phyloP scores from a whole-genome alignment of 2,888 invertebrate genomes.

The Agrilus mali region DNA sequence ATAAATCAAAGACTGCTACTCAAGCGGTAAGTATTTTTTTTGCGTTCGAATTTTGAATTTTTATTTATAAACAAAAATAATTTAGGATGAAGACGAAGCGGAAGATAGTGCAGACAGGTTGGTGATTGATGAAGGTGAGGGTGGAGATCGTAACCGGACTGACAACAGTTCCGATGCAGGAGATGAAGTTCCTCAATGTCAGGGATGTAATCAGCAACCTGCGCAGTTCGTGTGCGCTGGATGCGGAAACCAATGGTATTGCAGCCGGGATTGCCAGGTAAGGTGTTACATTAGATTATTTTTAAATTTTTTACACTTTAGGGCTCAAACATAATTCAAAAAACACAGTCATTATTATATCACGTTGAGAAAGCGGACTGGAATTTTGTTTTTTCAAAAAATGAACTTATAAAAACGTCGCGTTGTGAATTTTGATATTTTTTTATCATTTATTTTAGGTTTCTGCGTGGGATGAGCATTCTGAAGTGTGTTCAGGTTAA shows the following conservation, averaged over 20 bases:
- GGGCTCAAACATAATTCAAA: no score
- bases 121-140: constrained; percentile 45
- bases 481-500: constrained; percentile 70
- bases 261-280: constrained; percentile 87
- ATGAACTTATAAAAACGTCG: no score
- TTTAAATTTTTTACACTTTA: no score
- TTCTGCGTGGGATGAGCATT: constrained; percentile 78
- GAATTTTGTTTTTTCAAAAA: no score
- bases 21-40: constrained; percentile 3
- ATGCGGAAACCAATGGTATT: constrained; percentile 90
- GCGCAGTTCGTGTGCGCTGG: constrained; percentile 84
- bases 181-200: constrained; percentile 60
- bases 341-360: no score
- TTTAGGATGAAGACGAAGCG: constrained; percentile 39
- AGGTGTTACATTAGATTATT: constrained; percentile 9
- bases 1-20: constrained; percentile 5
- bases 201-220: constrained; percentile 69
- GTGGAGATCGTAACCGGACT: constrained; percentile 26
- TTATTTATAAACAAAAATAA: background rate
- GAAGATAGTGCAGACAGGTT: constrained; percentile 51
- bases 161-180: constrained; percentile 31
- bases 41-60: background rate
- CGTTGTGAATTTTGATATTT: constrained; percentile 8
- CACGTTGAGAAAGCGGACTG: no score
- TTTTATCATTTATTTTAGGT: constrained; percentile 43